Base-by-base conservation (phyloP, 2,797 vertebrate genomes). In the Pangasius macronema region DNA sequence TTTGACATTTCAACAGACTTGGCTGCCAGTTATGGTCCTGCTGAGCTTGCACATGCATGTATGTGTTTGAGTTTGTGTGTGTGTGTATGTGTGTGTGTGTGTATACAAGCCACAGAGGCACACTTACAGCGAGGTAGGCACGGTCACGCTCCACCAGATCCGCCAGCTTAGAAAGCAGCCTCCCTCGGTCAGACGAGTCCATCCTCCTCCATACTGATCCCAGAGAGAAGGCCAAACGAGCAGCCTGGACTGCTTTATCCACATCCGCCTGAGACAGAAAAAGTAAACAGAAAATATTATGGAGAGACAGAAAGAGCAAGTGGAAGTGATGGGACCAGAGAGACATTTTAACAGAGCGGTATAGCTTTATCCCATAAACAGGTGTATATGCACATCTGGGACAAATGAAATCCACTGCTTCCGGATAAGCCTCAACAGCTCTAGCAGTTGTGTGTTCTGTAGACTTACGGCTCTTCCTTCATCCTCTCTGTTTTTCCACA, bases 131-230 rank as follows among this genome's bases (percentile, higher is more conserved):
- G 77, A 99, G 96, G 91, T 97, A 94, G 57, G 96, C 90, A 49
- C 97, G 96, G 94, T 99, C 98, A 90, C 98, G 94, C 93, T 99
- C 99, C 16, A 99, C 97, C 93, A 99, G 92, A 92, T 99, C 98
- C 1, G 99, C 99, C 80, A 99, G 94, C 88, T 98, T 99, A 87
- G 97, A 96, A 92, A 99, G 88, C 82, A 99, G 96, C n/a, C 95
- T 95, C 5, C 98, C 98, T 86, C 99, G 95, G 86, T 99, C 98
- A 0, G 97, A 99, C 0, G 98, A 98, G 14, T 99, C 99, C 98
- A 99, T 99, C 90, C 94, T 96, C 90, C 99, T 94, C 99, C 99
- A 99, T 0, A 97, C 97, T 0, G 99, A 99, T 2, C 98, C 98
- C 3, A 98, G 93, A 76, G 97, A 96, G 91, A 99, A 99, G 57